Conservation (phyloP, 2,797 vertebrate genomes). For the Hippocampus kuda region DNA sequence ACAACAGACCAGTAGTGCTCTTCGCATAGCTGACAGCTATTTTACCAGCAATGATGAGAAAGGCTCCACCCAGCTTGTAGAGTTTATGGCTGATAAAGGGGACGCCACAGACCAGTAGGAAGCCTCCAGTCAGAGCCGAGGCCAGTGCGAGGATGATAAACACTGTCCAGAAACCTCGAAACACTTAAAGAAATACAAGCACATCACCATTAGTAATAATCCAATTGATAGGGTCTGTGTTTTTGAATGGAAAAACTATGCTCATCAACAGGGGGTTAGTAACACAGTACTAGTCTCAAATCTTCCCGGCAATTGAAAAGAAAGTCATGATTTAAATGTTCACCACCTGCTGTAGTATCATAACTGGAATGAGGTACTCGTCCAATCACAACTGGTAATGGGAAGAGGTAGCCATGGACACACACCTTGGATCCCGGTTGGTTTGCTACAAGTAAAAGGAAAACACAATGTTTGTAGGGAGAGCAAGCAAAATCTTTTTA, state of each 20-base stretch:
- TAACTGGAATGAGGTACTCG: slow-evolving; percentile 75
- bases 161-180: slow-evolving; percentile 81
- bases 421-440: slow-evolving; percentile 76
- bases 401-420: slow-evolving; percentile 80
- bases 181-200: slow-evolving; percentile 60
- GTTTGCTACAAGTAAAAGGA: slow-evolving; percentile 59
- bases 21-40: neutral
- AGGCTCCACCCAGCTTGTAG: slow-evolving; percentile 72
- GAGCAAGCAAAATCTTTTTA: neutral
- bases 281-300: neutral
- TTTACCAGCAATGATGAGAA: slow-evolving; percentile 76
- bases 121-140: slow-evolving; percentile 63
- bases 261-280: neutral
- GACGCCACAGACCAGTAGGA: slow-evolving; percentile 75
- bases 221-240: neutral
- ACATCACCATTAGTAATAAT: neutral
- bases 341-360: slow-evolving; percentile 75
- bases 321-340: neutral
- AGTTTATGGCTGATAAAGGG: slow-evolving; percentile 71
- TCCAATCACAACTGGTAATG: slow-evolving; percentile 73
- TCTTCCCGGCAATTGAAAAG: neutral
- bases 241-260: neutral
- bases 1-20: neutral
- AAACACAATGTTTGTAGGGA: neutral
- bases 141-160: slow-evolving; percentile 70